Base-by-base conservation (phyloP, 2,888 invertebrate genomes). In the Latheticus oryzae region DNA sequence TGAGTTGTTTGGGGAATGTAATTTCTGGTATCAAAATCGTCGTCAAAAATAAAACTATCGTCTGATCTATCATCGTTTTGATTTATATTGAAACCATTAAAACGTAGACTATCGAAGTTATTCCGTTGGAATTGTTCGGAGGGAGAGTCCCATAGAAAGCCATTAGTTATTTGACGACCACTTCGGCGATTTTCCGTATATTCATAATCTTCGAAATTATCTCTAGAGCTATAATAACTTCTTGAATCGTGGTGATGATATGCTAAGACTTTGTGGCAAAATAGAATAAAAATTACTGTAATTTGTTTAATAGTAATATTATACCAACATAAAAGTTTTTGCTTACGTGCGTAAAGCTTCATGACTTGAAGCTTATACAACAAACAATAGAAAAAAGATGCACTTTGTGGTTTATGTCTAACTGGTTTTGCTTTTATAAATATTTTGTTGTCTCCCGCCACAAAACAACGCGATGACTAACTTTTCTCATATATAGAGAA, bases 381-480 rank as follows among this genome's bases (percentile, higher is more conserved):
- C n/a, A n/a, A n/a, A 19, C 17, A 28, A 30, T 9, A 33, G 33
- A 7, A 47, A 35, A 40, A 45, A n/a, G n/a, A n/a, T n/a, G n/a
- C n/a, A n/a, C n/a, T n/a, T n/a, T n/a, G n/a, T n/a, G n/a, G n/a
- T n/a, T n/a, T n/a, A n/a, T 38, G 11, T 9, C 9, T 17, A 50
- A 50, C 50, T 16, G 50, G 37, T 50, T 50, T 32, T 32, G 17
- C 7, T 28, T 50, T 50, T 50, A 50, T 38, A 37, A 35, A 32
- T 38, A 17, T 50, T 13, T 38, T 17, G 26, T 30, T 35, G 23
- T 23, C 48, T 35, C 16, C 21, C 28, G 11, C 30, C 13, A 16
- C 16, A 50, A 16, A 5, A 37, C 28, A 28, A 48, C 33, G 35
- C 12, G 50, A 50, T 50, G 50, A 50, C 50, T 50, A 50, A 50